Conservation (phyloP, 2,888 invertebrate genomes). For the Apoda limacodes region DNA sequence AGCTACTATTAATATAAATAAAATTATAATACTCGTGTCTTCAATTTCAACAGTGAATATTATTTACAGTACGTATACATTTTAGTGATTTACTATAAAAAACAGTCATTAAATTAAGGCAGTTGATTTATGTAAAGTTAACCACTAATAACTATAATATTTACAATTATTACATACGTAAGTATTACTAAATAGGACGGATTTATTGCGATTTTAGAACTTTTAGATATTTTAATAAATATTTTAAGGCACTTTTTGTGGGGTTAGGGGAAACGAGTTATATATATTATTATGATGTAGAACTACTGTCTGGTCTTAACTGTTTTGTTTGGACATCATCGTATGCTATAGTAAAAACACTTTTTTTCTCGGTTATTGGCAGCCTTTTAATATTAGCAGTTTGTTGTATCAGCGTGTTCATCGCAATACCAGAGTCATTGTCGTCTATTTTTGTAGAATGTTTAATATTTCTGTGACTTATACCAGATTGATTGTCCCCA, state of each 20-base stretch:
- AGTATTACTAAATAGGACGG: constrained; percentile 22
- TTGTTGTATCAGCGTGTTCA: constrained; percentile 70
- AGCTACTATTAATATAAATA: constrained; percentile 50
- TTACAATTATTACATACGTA: too few species aligned
- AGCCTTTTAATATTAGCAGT: constrained; percentile 72
- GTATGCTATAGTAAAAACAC: constrained; percentile 93
- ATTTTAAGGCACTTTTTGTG: constrained; percentile 42
- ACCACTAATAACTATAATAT: too few species aligned
- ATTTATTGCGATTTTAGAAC: too few species aligned
- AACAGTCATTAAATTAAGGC: constrained; percentile 57
- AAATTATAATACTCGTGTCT: too few species aligned
- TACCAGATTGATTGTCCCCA: constrained; percentile 36
- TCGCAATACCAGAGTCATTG: constrained; percentile 84
- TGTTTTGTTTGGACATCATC: constrained; percentile 90
- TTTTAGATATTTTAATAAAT: too few species aligned
- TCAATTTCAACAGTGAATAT: constrained; percentile 24
- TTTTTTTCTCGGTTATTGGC: constrained; percentile 87
- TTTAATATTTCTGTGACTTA: constrained; percentile 30
- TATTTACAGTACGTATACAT: constrained; percentile 34
- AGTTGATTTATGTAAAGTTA: constrained; percentile 46
- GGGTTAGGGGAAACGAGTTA: constrained; percentile 19
- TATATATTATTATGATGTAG: constrained; percentile 69
- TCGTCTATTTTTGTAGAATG: constrained; percentile 69
- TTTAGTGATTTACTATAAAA: constrained; percentile 30
- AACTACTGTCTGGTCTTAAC: constrained; percentile 82